Evolutionary conservation across 2,888 invertebrate genomes (phyloP), one percentile per base, ranked within the genome.

Genomic region (Drosophila peninsularis): DNA sequence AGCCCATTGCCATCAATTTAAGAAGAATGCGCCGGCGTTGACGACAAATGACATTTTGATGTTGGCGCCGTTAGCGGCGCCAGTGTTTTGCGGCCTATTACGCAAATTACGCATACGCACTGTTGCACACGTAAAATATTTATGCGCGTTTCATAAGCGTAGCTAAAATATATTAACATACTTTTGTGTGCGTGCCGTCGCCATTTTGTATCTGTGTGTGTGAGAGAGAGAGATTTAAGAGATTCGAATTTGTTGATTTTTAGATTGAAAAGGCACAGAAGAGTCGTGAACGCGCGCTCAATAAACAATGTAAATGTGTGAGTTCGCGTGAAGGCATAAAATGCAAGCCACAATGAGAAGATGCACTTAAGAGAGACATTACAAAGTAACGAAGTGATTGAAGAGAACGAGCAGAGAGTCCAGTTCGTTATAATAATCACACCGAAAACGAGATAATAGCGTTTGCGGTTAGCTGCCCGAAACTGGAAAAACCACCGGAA

Each of bases 91-190:
- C 62, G 85, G 78, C 57, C 82, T 83, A 82, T 83, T 83, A 77
- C 80, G 57, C 75, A 88, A 78, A 86, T 88, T 77, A 68, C 86
- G 80, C 80, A 83, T 83, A 85, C 82, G 82, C 88, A 70, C 88
- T 72, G 88, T 75, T 88, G 88, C 68, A 62, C 78, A 67, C 78
- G 67, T 82, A 66, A 83, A 83, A 85, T 82, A 88, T 88, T 88
- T 78, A 88, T 88, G 88, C 69, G 54, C 76, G 53, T 63, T 74
- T 71, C 70, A 67, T 63, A 58, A 60, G 71, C 82, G 58, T 50
- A 54, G 61, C 64, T 21, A 55, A 82, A 78, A 63, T 78, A 78
- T 64, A 73, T 78, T 75, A 75, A 75, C 79, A 78, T 76, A 76
- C 75, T 76, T 76, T 78, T 69, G 64, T 50, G 60, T 61, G 63